A percentile compares a stretch with the other conserved stretches of the same genome.
These are phyloP conservation scores for Phrynosoma platyrhinos DNA, from an alignment of 2,113 vertebrate genomes.

Conservation along the genomic window DNA sequence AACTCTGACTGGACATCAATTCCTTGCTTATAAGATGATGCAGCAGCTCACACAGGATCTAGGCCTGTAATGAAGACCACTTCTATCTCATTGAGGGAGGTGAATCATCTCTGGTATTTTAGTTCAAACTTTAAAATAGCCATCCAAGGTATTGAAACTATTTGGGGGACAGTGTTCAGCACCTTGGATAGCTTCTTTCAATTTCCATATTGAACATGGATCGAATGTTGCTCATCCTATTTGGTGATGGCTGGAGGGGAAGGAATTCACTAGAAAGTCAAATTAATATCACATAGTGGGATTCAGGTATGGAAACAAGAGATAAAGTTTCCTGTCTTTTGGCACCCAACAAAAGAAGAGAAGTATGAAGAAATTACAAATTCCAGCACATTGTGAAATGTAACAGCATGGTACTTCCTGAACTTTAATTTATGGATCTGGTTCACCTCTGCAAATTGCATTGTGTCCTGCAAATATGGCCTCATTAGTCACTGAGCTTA, in stretches of 20 bases:
- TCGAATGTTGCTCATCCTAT: not conserved
- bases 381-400: not conserved
- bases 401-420: not conserved
- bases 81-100: too few relatives aligned
- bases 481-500: conserved; percentile 34
- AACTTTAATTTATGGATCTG: conserved; percentile 25
- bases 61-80: too few relatives aligned
- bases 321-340: not conserved
- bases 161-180: too few relatives aligned
- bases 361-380: not conserved
- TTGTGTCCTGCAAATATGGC: conserved; percentile 56
- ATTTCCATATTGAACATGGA: too few relatives aligned
- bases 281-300: not conserved
- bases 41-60: too few relatives aligned
- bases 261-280: not conserved
- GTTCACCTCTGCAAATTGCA: conserved; percentile 23
- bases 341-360: not conserved
- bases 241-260: too few relatives aligned
- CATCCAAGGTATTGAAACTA: too few relatives aligned
- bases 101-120: too few relatives aligned
- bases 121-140: too few relatives aligned
- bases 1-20: too few relatives aligned
- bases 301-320: not conserved
- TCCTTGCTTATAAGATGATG: too few relatives aligned
- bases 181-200: too few relatives aligned